A percentile compares a stretch with the other conserved stretches of the same genome.
Conservation (phyloP, 2,888 invertebrate species). For the Hedychridium roseum region DNA sequence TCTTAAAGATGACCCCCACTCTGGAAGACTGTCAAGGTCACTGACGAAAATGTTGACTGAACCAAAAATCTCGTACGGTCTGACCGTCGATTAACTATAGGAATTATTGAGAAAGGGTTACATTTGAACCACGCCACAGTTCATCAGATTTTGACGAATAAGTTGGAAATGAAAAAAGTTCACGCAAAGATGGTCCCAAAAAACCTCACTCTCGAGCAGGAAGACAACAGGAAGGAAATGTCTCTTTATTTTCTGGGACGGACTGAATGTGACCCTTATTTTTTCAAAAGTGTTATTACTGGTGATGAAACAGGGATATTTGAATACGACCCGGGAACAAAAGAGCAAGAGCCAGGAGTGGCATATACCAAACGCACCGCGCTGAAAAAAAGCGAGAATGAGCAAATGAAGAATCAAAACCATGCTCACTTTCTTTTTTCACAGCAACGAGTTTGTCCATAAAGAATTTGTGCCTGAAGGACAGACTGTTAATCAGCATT, state of each 20-base stretch:
- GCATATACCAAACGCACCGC: slow-evolving; percentile 12
- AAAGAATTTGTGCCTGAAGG: slow-evolving; percentile 30
- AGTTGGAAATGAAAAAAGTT: slow-evolving; percentile 32
- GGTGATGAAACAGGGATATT: slow-evolving; percentile 27
- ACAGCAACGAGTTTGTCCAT: slow-evolving; percentile 24
- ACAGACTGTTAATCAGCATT: slow-evolving; percentile 26
- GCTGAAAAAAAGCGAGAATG: slow-evolving; percentile 21
- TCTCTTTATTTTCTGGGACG: slow-evolving; percentile 13
- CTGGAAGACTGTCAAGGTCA: slow-evolving; percentile 13
- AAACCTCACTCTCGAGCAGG: slow-evolving; percentile 30
- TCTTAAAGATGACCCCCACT: slow-evolving; percentile 7
- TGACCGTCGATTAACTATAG: slow-evolving; percentile 17
- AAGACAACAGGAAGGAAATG: slow-evolving; percentile 10
- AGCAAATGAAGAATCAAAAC: slow-evolving; percentile 26
- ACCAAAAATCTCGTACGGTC: slow-evolving; percentile 11
- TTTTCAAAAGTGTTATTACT: slow-evolving; percentile 19
- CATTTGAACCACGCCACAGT: slow-evolving; percentile 4
- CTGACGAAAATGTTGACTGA: slow-evolving; percentile 11
- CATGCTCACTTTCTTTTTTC: slow-evolving; percentile 29
- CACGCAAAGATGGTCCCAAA: slow-evolving; percentile 36
- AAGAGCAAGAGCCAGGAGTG: slow-evolving; percentile 23
- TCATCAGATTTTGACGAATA: slow-evolving; percentile 19
- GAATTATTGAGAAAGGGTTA: slow-evolving; percentile 4
- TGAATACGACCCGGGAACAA: slow-evolving; percentile 25
- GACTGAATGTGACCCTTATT: slow-evolving; percentile 13